A percentile compares a stretch with the other conserved stretches of the same genome.
phyloP scores from a whole-genome alignment of 2,113 vertebrate species.

The Lamprotornis superbus region DNA sequence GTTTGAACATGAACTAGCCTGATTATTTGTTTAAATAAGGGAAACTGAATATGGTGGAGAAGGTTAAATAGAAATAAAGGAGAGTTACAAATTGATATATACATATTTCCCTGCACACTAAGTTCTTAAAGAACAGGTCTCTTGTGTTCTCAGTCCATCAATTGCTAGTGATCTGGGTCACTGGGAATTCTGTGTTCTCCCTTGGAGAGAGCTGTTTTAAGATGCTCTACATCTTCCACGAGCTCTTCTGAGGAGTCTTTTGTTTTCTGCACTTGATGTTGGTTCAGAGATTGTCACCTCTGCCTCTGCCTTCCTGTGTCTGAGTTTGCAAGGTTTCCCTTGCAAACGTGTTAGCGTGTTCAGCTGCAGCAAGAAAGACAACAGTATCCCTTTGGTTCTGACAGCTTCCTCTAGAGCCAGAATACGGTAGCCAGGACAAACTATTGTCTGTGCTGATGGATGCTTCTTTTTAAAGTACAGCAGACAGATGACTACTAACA shows the following conservation, averaged over 20 bases:
- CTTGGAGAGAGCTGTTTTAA: neutral
- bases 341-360: neutral
- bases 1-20: neutral
- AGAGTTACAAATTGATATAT: neutral
- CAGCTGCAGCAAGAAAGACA: neutral
- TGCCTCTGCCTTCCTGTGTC: neutral
- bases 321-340: neutral
- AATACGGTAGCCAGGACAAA: neutral
- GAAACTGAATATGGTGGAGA: neutral
- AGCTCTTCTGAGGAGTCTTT: neutral
- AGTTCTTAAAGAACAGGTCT: neutral
- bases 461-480: neutral
- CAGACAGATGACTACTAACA: neutral
- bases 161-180: neutral
- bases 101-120: neutral
- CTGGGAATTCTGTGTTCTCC: neutral
- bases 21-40: neutral
- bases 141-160: neutral
- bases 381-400: neutral
- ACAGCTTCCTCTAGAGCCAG: neutral
- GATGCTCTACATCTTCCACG: rapidly evolving
- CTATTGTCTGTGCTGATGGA: neutral
- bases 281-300: neutral
- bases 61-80: neutral
- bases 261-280: neutral